Percentiles rank a stretch among this genome's conserved stretches.
Evolutionary conservation across 2,797 vertebrate genomes (phyloP).

Genomic region (Pristis pectinata): DNA sequence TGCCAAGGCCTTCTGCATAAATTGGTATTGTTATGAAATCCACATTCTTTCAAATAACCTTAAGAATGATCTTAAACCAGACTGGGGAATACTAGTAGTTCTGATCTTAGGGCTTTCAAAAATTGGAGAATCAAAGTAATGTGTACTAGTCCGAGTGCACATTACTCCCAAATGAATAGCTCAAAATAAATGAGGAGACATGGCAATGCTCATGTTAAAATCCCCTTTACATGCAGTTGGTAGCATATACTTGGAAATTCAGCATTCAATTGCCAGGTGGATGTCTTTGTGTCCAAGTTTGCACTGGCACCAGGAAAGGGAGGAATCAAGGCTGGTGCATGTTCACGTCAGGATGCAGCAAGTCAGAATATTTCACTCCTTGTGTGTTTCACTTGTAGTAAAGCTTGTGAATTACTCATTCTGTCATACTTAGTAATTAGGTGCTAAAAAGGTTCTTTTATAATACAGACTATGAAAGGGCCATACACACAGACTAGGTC

Average conservation of each 20-base stretch:
- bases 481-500: conserved; percentile 13
- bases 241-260: not conserved
- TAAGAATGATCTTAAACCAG: not conserved
- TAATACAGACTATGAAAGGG: conserved; percentile 31
- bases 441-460: conserved; percentile 37
- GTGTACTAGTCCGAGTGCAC: not conserved
- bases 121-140: not conserved
- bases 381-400: conserved; percentile 23
- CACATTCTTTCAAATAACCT: not conserved
- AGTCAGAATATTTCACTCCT: conserved; percentile 4
- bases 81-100: not conserved
- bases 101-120: not conserved
- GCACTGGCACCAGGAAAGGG: conserved; percentile 18
- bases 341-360: not conserved
- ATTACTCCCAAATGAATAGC: not conserved
- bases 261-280: conserved; percentile 11
- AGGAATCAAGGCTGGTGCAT: not conserved
- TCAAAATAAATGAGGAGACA: not conserved
- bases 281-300: not conserved
- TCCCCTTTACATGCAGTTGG: not conserved
- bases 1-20: not conserved
- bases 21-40: not conserved
- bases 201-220: not conserved
- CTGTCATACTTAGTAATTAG: conserved; percentile 30
- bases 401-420: conserved; percentile 31